Evolutionary conservation across 1,140 invertebrate genomes (phyloP).

Genomic region (Macrobrachium nipponense): DNA sequence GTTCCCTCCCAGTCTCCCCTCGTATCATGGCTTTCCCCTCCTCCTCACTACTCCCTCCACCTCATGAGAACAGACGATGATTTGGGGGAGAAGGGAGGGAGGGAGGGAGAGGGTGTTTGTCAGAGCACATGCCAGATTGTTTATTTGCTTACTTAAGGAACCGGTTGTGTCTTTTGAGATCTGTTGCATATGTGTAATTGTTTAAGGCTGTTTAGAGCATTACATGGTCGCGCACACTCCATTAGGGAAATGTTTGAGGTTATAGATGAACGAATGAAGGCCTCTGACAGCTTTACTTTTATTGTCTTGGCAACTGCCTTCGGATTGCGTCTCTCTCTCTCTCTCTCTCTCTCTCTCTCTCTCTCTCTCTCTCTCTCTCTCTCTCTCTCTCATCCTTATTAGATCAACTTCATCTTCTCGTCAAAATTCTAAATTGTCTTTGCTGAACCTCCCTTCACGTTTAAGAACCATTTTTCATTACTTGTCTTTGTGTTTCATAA

Average conservation of each 20-base stretch:
- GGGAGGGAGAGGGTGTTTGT: too few relatives aligned
- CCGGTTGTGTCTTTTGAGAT: too few relatives aligned
- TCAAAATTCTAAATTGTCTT: not conserved
- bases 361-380: not conserved
- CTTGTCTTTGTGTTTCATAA: not conserved
- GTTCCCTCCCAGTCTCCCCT: not conserved
- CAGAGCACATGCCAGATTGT: too few relatives aligned
- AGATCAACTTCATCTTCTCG: too few relatives aligned
- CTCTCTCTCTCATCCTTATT: too few relatives aligned
- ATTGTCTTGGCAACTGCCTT: not conserved
- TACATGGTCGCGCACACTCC: not conserved
- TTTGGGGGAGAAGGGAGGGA: too few relatives aligned
- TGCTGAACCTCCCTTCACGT: not conserved
- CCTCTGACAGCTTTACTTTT: conserved; percentile 7
- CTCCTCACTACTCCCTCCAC: not conserved
- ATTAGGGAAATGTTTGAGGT: conserved; percentile 1
- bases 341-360: conserved; percentile 6
- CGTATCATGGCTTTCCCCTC: not conserved
- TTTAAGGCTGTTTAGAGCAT: too few relatives aligned
- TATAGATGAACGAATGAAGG: conserved; percentile 1
- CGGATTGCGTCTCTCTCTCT: not conserved
- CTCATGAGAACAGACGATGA: not conserved
- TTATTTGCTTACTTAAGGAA: too few relatives aligned
- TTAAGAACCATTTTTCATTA: not conserved
- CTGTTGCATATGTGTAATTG: too few relatives aligned